Percentiles rank a stretch among this genome's conserved stretches.
Evolutionary conservation across 1,140 invertebrate genomes (phyloP).

Genomic region (Euglossa dilemma): DNA sequence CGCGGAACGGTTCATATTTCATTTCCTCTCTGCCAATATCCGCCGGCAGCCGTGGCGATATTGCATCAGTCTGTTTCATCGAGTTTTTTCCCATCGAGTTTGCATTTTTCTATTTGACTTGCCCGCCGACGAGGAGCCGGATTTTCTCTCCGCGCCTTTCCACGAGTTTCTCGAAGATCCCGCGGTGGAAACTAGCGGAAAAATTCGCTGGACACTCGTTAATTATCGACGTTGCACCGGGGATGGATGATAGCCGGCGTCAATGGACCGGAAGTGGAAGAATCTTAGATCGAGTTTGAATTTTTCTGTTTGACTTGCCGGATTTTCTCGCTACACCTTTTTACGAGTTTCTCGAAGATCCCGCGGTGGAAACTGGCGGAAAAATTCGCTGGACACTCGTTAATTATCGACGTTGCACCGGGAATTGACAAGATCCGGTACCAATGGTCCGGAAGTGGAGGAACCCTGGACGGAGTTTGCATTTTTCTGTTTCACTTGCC

Average conservation of each 20-base stretch:
- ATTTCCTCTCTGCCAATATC: slow-evolving; percentile 11
- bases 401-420: no score
- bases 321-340: no score
- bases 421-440: no score
- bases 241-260: neutral
- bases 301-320: neutral
- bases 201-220: no score
- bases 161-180: neutral
- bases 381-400: no score
- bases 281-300: neutral
- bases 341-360: neutral
- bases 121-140: neutral
- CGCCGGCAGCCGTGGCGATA: neutral
- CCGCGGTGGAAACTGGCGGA: neutral
- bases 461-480: neutral
- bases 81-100: neutral
- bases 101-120: neutral
- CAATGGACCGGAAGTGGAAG: neutral
- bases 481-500: neutral
- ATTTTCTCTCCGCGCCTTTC: no score
- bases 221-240: no score
- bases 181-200: neutral
- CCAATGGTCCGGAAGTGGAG: neutral
- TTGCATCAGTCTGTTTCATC: neutral
- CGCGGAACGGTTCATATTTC: neutral